phyloP scores from a whole-genome alignment of 2,888 invertebrate species.

The Hypomecis punctinalis region DNA sequence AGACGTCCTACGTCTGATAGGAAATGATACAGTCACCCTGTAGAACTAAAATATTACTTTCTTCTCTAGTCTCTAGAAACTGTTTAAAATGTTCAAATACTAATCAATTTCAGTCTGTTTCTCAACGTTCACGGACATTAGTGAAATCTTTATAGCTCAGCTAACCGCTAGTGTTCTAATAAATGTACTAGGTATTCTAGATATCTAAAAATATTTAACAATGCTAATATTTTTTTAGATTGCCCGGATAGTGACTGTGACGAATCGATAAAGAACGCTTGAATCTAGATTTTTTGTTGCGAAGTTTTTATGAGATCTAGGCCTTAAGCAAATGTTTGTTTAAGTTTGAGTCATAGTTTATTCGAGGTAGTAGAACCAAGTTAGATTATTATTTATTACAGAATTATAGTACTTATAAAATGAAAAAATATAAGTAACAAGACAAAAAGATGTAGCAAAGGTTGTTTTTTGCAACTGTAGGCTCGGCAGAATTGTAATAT shows the following conservation, averaged over 20 bases:
- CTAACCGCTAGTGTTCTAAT: conserved; percentile 17
- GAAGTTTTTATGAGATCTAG: not conserved
- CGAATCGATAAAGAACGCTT: conserved; percentile 16
- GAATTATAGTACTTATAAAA: too few species aligned
- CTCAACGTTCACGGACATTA: conserved; percentile 14
- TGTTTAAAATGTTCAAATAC: conserved; percentile 28
- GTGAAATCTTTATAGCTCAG: conserved; percentile 27
- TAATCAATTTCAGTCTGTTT: conserved; percentile 46
- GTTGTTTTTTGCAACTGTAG: too few species aligned
- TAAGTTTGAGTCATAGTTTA: not conserved
- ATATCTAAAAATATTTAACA: conserved; percentile 16
- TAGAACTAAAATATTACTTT: too few species aligned
- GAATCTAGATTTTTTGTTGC: not conserved
- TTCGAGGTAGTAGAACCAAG: not conserved
- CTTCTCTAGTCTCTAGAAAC: too few species aligned
- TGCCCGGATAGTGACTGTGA: conserved; percentile 4
- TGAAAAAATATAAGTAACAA: too few species aligned
- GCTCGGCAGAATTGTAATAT: too few species aligned
- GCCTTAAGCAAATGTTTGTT: not conserved
- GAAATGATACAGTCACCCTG: too few species aligned
- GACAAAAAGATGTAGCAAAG: too few species aligned
- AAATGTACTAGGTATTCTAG: conserved; percentile 21
- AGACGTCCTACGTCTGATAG: too few species aligned
- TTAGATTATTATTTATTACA: too few species aligned
- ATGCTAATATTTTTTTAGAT: conserved; percentile 15